Conservation (phyloP, 2,113 vertebrate species). For the Amblyornis subalaris region DNA sequence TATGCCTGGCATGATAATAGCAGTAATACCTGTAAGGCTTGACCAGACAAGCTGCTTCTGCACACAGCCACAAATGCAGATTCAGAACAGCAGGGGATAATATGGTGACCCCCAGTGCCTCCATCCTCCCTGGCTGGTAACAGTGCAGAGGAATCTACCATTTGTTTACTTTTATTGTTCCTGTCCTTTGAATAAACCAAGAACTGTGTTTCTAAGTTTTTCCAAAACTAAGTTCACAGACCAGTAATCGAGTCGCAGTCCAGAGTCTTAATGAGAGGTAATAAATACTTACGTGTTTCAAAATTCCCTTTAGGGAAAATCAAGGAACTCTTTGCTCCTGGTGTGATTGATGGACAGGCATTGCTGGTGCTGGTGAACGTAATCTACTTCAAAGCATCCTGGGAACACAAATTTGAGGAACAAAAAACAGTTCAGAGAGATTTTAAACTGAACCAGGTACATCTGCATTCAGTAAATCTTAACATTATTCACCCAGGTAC, state of each 20-base stretch:
- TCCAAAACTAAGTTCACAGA: background rate
- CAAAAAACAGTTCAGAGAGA: conserved; percentile 77
- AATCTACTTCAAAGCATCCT: conserved; percentile 92
- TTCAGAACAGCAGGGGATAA: background rate
- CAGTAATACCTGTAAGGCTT: background rate
- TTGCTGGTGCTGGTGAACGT: conserved; percentile 87
- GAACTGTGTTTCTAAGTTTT: background rate
- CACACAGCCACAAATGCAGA: background rate
- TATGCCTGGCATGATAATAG: background rate
- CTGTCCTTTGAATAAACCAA: background rate
- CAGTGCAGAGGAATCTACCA: background rate
- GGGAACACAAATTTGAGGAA: conserved; percentile 77
- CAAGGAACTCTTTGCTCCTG: conserved; percentile 83
- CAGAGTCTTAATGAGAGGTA: background rate
- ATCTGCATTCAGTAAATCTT: background rate
- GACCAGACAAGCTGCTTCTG: background rate
- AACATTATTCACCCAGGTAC: background rate
- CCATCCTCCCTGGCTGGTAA: background rate
- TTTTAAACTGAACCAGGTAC: conserved; percentile 82
- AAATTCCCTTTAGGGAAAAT: conserved; percentile 82
- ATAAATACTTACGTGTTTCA: background rate
- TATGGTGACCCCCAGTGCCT: background rate
- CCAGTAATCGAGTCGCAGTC: background rate
- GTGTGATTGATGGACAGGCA: conserved; percentile 59
- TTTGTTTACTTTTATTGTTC: background rate